Evolutionary conservation across 2,888 invertebrate genomes (phyloP), one percentile per base, ranked within the genome.

Genomic region (Aelia acuminata): DNA sequence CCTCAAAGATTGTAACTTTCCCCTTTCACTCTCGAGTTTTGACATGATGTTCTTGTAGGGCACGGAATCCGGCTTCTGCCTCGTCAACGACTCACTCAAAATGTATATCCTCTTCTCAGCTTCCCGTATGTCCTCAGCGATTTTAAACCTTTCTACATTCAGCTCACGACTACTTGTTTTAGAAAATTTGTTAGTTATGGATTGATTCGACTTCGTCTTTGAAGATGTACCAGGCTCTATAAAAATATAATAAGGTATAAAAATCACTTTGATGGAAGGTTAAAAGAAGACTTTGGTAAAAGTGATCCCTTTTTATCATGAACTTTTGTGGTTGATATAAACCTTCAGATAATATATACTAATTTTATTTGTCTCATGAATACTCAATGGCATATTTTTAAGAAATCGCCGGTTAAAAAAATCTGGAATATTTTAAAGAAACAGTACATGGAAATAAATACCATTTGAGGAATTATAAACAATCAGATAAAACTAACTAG

Each of bases 71-170:
- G 93, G 92, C 0, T 94, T 92, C 91, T 96, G 95, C 88, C 95
- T 94, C 0, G 93, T 92, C 90, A 97, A 92, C 0, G 95, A 95
- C 91, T 94, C 94, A 91, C 94, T 94, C 0, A 96, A 92, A 91
- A 95, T 95, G 0, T 92, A 91, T 88, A 96, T 94, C 91, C 96
- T 96, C 53, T 93, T 94, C 91, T 96, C 95, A 70, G 95, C 93
- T 91, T 93, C 94, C 87, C 94, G 94, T 84, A 96, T 95, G 91
- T 95, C 95, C 92, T 96, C 96, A 2, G 94, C 94, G 89, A 96
- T 93, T 92, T 95, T 95, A 89, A 96, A 95, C 90, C 95, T 94
- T 91, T 95, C 95, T 57, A 96, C 95, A 91, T 96, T 96, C 63
- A 96, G 92, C 88, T 95, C 94, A 91, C 95, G 95, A 7, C 87